Conservation (phyloP, 2,797 vertebrate genomes). For the Threskiornis aethiopicus region DNA sequence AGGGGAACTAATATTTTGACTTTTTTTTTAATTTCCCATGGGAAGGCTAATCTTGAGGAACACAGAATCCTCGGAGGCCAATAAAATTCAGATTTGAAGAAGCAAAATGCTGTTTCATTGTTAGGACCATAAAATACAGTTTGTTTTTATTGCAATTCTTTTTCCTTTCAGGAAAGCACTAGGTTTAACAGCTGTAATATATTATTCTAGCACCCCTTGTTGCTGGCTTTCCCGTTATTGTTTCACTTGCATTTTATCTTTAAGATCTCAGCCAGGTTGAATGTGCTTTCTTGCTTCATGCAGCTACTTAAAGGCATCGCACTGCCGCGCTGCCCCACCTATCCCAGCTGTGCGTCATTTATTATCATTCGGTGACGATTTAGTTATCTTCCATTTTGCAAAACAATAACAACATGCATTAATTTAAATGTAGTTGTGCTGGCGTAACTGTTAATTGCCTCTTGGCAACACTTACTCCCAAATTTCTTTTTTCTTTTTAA, state of each 20-base stretch:
- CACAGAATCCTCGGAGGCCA: conserved; percentile 73
- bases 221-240: conserved; percentile 80
- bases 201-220: conserved; percentile 72
- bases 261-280: conserved; percentile 61
- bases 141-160: conserved; percentile 77
- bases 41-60: conserved; percentile 78
- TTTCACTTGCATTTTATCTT: conserved; percentile 73
- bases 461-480: neutral
- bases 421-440: neutral
- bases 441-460: neutral
- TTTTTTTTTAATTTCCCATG: conserved; percentile 64
- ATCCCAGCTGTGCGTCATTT: neutral
- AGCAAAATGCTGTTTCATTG: conserved; percentile 74
- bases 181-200: conserved; percentile 67
- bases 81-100: conserved; percentile 62
- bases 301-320: neutral
- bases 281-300: conserved; percentile 57
- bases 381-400: neutral
- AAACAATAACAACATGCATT: neutral
- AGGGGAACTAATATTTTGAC: conserved; percentile 55
- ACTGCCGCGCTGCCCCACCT: neutral
- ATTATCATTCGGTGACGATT: neutral
- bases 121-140: conserved; percentile 64
- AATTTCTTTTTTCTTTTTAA: neutral
- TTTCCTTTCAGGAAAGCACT: conserved; percentile 79